phyloP scores from a whole-genome alignment of 2,888 invertebrate species.

The Andricus curvator region DNA sequence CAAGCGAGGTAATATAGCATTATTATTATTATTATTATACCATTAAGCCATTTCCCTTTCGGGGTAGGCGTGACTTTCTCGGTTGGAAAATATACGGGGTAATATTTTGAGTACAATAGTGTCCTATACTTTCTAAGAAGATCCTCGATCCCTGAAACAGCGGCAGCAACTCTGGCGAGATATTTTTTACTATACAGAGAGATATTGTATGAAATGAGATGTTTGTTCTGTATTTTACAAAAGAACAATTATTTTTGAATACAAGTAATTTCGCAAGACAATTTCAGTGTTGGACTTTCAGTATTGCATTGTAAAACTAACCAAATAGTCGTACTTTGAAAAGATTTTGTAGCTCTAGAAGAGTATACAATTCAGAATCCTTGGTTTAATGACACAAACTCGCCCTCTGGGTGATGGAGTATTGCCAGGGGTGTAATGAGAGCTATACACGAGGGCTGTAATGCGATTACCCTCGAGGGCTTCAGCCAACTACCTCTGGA shows the following conservation, averaged over 20 bases:
- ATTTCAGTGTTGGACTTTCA: background rate
- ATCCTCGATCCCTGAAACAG: too few relatives aligned
- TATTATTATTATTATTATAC: too few relatives aligned
- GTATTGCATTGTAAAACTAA: background rate
- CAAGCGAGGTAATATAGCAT: too few relatives aligned
- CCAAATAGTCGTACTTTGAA: background rate
- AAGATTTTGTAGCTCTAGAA: constrained; percentile 11
- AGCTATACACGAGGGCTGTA: constrained; percentile 71
- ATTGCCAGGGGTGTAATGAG: constrained; percentile 67
- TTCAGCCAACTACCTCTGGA: constrained; percentile 76
- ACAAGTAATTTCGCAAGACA: background rate
- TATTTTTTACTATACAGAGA: too few relatives aligned
- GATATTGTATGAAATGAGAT: too few relatives aligned
- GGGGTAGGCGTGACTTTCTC: too few relatives aligned
- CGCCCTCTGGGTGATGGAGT: constrained; percentile 54
- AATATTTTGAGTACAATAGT: too few relatives aligned
- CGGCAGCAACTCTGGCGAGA: too few relatives aligned
- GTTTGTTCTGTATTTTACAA: background rate
- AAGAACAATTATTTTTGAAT: background rate
- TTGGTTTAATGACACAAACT: constrained; percentile 58
- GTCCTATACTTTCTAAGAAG: too few relatives aligned
- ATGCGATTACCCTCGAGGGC: constrained; percentile 77
- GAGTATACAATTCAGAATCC: constrained; percentile 36
- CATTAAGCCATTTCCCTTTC: too few relatives aligned
- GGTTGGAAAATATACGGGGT: too few relatives aligned